These are phyloP conservation scores for Acanthurus leucopareius DNA, from an alignment of 2,797 vertebrate species.

Conservation along the genomic window DNA sequence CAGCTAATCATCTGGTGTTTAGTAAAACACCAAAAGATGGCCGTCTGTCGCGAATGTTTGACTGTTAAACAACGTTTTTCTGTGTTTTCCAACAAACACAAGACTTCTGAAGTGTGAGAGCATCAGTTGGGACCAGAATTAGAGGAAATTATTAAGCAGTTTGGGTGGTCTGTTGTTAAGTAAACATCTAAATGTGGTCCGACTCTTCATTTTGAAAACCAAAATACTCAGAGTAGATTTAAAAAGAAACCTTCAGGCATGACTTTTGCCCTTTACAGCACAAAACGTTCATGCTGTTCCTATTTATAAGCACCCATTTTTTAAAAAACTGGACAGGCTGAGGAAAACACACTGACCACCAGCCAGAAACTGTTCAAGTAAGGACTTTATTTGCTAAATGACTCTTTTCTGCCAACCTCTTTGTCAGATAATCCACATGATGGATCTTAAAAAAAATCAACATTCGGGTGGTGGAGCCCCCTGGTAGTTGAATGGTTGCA, in stretches of 20 bases:
- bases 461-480: not conserved
- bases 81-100: not conserved
- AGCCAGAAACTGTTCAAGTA: not conserved
- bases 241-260: conserved; percentile 10
- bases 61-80: too few species aligned
- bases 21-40: too few species aligned
- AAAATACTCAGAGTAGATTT: conserved; percentile 12
- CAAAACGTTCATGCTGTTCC: conserved; percentile 11
- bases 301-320: conserved; percentile 22
- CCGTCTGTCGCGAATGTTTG: too few species aligned
- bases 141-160: not conserved
- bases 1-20: too few species aligned
- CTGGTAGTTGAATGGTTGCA: not conserved
- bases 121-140: not conserved
- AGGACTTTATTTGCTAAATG: not conserved
- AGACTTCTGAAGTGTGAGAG: not conserved
- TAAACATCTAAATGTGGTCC: conserved; percentile 9
- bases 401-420: not conserved
- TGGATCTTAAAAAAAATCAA: not conserved
- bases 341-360: conserved; percentile 1
- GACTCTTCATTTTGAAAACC: conserved; percentile 29
- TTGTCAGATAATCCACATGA: not conserved
- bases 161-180: conserved; percentile 38
- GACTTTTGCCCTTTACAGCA: conserved; percentile 20
- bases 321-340: conserved; percentile 1